These are phyloP conservation scores for Drosophila maculinotata DNA, from an alignment of 2,888 invertebrate species.

Conservation along the genomic window DNA sequence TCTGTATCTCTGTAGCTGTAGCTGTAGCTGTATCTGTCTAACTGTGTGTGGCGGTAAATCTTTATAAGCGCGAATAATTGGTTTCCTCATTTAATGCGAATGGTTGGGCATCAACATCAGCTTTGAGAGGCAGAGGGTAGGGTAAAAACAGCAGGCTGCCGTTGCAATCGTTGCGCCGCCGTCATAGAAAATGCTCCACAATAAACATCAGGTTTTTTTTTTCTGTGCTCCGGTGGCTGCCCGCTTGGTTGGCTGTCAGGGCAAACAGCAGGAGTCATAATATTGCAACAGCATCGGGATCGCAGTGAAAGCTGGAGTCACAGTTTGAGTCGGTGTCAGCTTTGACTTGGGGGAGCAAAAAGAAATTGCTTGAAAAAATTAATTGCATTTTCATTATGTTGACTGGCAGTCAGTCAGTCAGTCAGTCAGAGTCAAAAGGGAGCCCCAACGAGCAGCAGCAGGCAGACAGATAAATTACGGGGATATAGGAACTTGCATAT, in stretches of 20 bases:
- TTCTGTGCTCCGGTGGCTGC: too few relatives aligned
- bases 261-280: constrained; percentile 81
- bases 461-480: constrained; percentile 75
- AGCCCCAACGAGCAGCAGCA: constrained; percentile 3
- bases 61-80: constrained; percentile 84
- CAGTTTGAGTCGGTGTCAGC: constrained; percentile 44
- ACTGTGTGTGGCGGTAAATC: constrained; percentile 73
- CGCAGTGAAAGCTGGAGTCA: constrained; percentile 41
- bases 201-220: constrained; percentile 66
- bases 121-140: background rate
- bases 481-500: constrained; percentile 67
- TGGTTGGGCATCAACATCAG: constrained; percentile 57
- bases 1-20: constrained; percentile 35
- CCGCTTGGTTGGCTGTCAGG: constrained; percentile 53
- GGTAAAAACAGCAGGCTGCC: constrained; percentile 26
- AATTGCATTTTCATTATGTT: constrained; percentile 85
- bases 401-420: constrained; percentile 69
- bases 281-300: constrained; percentile 77
- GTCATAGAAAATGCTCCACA: constrained; percentile 75
- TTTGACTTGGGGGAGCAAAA: constrained; percentile 65
- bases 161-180: constrained; percentile 65
- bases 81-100: constrained; percentile 84
- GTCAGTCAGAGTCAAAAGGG: constrained; percentile 41
- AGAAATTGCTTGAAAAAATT: constrained; percentile 83
- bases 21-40: constrained; percentile 50